Percentiles rank a stretch among this genome's conserved stretches.
Evolutionary conservation across 2,888 invertebrate genomes (phyloP).

Genomic region (Drosophila phalerata): DNA sequence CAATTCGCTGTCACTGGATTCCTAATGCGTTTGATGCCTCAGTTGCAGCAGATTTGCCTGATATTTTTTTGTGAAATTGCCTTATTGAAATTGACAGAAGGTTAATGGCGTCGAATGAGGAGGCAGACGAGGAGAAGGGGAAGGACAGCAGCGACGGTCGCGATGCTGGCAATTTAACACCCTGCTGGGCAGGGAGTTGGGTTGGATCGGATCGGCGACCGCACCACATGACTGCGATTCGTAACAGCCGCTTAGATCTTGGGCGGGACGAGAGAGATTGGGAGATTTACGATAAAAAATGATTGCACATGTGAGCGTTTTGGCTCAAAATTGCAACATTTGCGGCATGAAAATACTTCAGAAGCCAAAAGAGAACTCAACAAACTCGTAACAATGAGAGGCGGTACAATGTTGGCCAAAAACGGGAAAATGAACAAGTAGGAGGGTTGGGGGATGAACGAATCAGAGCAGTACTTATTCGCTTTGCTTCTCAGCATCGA

Average conservation of each 20-base stretch:
- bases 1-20: conserved; percentile 31
- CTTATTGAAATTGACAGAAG: conserved; percentile 78
- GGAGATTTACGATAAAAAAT: conserved; percentile 78
- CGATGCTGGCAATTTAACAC: conserved; percentile 73
- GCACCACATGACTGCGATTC: conserved; percentile 53
- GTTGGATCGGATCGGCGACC: conserved; percentile 21
- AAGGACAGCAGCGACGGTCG: not conserved
- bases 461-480: conserved; percentile 32
- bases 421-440: not conserved
- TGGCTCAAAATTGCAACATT: conserved; percentile 78
- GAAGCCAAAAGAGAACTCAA: conserved; percentile 44
- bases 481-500: conserved; percentile 34
- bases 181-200: conserved; percentile 60
- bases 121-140: conserved; percentile 1
- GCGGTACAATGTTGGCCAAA: not conserved
- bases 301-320: conserved; percentile 78
- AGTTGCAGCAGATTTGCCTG: conserved; percentile 73
- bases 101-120: conserved; percentile 76
- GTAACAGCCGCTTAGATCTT: conserved; percentile 60
- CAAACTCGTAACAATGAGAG: conserved; percentile 59
- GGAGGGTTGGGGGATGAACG: conserved; percentile 14
- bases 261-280: conserved; percentile 7
- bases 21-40: conserved; percentile 42
- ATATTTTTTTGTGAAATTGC: conserved; percentile 38
- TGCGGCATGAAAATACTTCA: conserved; percentile 74